Conservation (phyloP, 64 coral and sea anemone species). For the Montipora sp. region DNA sequence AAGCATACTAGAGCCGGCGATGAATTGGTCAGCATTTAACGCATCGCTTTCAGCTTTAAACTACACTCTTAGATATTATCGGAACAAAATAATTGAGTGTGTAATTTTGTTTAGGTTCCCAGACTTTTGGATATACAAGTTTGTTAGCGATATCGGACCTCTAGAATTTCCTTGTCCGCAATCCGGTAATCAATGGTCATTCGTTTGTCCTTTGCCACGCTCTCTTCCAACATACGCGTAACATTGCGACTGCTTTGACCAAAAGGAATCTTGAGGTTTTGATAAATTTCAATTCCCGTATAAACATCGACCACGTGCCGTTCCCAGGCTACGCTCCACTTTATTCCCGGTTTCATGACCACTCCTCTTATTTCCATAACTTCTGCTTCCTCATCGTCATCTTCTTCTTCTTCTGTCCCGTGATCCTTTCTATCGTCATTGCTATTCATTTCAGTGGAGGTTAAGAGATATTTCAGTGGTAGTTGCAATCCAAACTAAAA, state of each 20-base stretch:
- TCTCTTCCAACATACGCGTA: conserved; percentile 70
- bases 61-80: no score
- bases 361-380: conserved; percentile 70
- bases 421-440: neutral
- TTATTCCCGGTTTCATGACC: conserved; percentile 58
- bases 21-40: no score
- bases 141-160: conserved; percentile 44
- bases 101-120: no score
- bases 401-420: neutral
- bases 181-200: conserved; percentile 76
- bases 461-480: neutral
- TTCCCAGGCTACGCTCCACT: conserved; percentile 62
- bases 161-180: conserved; percentile 55
- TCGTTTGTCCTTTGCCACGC: conserved; percentile 50
- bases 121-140: no score
- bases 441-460: neutral
- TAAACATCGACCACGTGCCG: conserved; percentile 63
- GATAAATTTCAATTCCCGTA: conserved; percentile 68
- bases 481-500: neutral
- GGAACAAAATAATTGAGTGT: no score
- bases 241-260: conserved; percentile 40
- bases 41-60: no score
- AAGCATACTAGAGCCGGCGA: no score
- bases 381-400: conserved; percentile 67
- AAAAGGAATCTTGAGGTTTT: conserved; percentile 56